Evolutionary conservation across 2,888 invertebrate species (phyloP).

Genomic region (Neocrepidodera transversa): DNA sequence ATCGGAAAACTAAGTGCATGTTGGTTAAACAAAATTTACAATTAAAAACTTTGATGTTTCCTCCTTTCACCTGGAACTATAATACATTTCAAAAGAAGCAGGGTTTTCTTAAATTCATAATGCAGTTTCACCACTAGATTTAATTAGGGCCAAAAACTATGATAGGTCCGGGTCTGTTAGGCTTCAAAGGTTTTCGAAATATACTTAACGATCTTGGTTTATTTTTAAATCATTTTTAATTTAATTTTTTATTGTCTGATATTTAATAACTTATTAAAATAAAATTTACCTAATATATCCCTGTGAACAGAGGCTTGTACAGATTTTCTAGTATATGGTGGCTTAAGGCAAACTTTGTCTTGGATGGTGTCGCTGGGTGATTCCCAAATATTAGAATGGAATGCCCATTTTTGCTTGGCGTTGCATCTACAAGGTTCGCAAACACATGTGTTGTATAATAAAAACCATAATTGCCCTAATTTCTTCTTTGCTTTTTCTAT

Average conservation of each 20-base stretch:
- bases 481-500: background rate
- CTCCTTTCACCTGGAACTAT: too few species aligned
- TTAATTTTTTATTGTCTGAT: too few species aligned
- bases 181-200: background rate
- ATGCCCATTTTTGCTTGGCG: background rate
- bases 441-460: background rate
- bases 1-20: too few species aligned
- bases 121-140: too few species aligned
- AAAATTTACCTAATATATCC: conserved; percentile 55
- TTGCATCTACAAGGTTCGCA: background rate
- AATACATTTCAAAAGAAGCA: too few species aligned
- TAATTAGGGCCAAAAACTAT: too few species aligned
- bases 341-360: conserved; percentile 53
- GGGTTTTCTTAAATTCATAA: too few species aligned
- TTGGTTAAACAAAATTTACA: too few species aligned
- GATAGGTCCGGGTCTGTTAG: too few species aligned
- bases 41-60: too few species aligned
- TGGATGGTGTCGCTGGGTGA: background rate
- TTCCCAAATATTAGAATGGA: background rate
- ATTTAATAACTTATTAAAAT: background rate
- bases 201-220: background rate
- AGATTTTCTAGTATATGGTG: conserved; percentile 56
- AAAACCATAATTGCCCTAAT: background rate
- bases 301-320: conserved; percentile 58
- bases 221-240: too few species aligned